phyloP scores from a whole-genome alignment of 1,140 invertebrate species.

The Magallana gigas region DNA sequence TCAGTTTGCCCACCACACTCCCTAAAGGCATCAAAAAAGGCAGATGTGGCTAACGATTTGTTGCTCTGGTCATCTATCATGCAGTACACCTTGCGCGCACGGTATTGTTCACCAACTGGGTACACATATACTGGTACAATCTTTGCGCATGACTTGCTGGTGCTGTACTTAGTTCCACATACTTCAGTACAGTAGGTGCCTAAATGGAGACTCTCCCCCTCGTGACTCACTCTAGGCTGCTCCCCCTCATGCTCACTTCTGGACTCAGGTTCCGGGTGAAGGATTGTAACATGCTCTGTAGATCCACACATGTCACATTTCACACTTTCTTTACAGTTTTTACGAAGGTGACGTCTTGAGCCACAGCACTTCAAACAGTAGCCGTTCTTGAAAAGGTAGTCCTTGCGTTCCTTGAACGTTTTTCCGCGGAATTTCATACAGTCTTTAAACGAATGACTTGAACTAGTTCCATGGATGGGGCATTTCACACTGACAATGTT shows the following conservation, averaged over 20 bases:
- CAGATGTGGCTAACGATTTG: conserved; percentile 39
- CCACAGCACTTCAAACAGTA: conserved; percentile 53
- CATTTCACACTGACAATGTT: not conserved
- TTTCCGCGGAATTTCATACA: conserved; percentile 51
- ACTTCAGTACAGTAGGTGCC: conserved; percentile 27
- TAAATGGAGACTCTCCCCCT: conserved; percentile 40
- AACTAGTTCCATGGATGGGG: conserved; percentile 40
- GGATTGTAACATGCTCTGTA: conserved; percentile 22
- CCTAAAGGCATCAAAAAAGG: conserved; percentile 44
- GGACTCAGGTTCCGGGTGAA: conserved; percentile 36
- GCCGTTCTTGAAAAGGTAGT: conserved; percentile 40
- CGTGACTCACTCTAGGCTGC: not conserved
- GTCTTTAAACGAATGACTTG: conserved; percentile 41
- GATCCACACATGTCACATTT: conserved; percentile 46
- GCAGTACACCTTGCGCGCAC: conserved; percentile 1
- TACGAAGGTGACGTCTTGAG: conserved; percentile 10
- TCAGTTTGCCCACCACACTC: not conserved
- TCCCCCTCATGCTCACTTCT: not conserved
- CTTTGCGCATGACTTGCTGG: conserved; percentile 49
- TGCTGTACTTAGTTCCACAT: not conserved
- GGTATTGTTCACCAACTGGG: not conserved
- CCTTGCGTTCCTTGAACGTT: conserved; percentile 41
- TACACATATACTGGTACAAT: conserved; percentile 40
- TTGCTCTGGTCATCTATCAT: conserved; percentile 57
- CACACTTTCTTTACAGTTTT: conserved; percentile 39